Base-by-base conservation (phyloP, 2,797 vertebrate genomes). In the Mus minutoides region DNA sequence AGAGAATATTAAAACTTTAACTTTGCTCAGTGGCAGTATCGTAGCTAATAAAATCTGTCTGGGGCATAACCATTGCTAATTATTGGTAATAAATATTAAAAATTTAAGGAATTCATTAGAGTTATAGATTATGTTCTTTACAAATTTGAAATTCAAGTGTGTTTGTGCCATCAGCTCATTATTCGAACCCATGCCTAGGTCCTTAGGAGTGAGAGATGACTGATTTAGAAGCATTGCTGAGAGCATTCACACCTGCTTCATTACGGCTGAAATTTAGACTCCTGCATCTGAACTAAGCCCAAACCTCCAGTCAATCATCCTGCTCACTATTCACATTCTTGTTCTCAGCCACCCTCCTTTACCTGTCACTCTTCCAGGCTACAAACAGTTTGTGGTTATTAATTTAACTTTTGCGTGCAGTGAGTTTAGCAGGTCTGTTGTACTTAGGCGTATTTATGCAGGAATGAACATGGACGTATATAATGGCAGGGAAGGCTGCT, bases 261-360 rank as follows among this genome's bases (percentile, higher is more conserved):
- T 37, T 56, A 34, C 29, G 64, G 67, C 62, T 34, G 86, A 34
- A 87, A 62, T 88, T 31, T 75, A 11, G 54, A 95, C 4, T 67
- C 4, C 3, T 22, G 26, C 29, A 29, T 9, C 21, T 54, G 21
- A 75, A 49, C 80, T 67, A 91, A 82, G 21, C 73, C 1, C 43
- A 62, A 29, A 31, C 46, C 31, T 92, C 22, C n/a, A 54, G 10
- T 54, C 17, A 16, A 31, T 19, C 40, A 26, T 6, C 2, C 21
- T 31, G 9, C 49, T 92, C 37, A 75, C 3, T 78, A 93, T 85
- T 49, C 85, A 91, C 67, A 75, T 84, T 90, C 43, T 96, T 37
- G 62, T 34, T 29, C 24, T 88, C 10, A 58, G 31, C 16, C 16
- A 6, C 3, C 13, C 52, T 46, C 2, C 14, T 85, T 34, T 5